phyloP scores from a whole-genome alignment of 2,797 vertebrate species.

The Hephaestus fuliginosus region DNA sequence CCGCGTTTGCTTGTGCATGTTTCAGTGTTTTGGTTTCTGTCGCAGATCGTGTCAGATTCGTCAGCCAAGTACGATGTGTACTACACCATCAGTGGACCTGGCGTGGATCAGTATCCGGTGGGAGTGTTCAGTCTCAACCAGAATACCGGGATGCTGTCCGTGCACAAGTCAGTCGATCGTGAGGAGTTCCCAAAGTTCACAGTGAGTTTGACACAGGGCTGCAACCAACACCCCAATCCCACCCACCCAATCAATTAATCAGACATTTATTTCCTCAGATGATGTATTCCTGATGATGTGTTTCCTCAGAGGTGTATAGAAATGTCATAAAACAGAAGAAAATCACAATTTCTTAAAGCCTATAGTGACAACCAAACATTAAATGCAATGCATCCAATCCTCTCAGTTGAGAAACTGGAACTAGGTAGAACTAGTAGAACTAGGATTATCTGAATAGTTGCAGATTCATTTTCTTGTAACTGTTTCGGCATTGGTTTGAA shows the following conservation, averaged over 20 bases:
- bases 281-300: too few relatives aligned
- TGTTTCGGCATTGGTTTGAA: background rate
- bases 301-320: background rate
- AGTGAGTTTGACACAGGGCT: constrained; percentile 63
- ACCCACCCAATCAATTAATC: background rate
- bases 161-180: constrained; percentile 66
- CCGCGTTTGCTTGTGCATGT: background rate
- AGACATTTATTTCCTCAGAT: background rate
- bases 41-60: constrained; percentile 75
- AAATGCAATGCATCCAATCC: background rate
- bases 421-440: too few relatives aligned
- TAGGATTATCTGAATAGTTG: background rate
- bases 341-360: background rate
- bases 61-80: accelerated
- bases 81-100: constrained; percentile 75
- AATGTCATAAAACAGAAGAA: background rate
- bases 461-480: background rate
- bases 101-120: constrained; percentile 17
- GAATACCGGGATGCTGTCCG: background rate
- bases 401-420: background rate
- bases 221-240: too few relatives aligned
- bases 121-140: constrained; percentile 42
- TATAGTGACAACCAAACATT: too few relatives aligned
- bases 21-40: background rate
- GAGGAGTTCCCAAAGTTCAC: constrained; percentile 48